Base-by-base conservation (phyloP, 1,140 invertebrate genomes). In the Solenopsis invicta region DNA sequence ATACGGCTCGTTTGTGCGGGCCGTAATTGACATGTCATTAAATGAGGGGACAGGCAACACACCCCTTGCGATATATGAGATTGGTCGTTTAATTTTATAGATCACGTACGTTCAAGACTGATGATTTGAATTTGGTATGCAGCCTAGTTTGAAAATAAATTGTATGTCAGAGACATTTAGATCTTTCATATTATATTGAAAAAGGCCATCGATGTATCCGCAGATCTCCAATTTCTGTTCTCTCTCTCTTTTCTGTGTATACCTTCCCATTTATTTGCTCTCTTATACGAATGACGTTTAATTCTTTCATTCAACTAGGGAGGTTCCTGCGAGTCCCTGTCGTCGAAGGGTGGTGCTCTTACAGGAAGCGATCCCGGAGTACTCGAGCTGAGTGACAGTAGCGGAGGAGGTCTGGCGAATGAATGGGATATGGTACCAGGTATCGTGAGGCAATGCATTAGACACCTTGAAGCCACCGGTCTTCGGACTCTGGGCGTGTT, bases 401-500 rank as follows among this genome's bases (percentile, higher is more conserved):
- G 91, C 48, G 82, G 91, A 76, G 87, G 94, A 92, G 88, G 93
- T 87, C 87, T 94, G 94, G n/a, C 96, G 95, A 90, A 91, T 1
- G 95, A 95, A 87, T 94, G 90, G 92, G 94, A 95, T 75, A 87
- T 91, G 0, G 96, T 98, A 5, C 98, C 98, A 0, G 96, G 96
- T 34, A 96, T 99, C 74, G 97, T 99, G 34, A 96, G 96, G 41
- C 96, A 97, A 64, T 99, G 98, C 93, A 97, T 98, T 75, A 96
- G 97, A 82, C 97, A 99, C 94, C 96, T 99, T 48, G 97, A 98
- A 92, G 95, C 95, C 16, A 96, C 98, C 88, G 98, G 98, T 16
- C 96, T 99, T 10, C 96, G 97, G 85, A 98, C 98, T 18, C 96
- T 98, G 12, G 98, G 98, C 1, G 97, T 99, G 64, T 99, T 99